These are phyloP conservation scores for Gymnarchus niloticus DNA, from an alignment of 2,113 vertebrate species.

Conservation along the genomic window DNA sequence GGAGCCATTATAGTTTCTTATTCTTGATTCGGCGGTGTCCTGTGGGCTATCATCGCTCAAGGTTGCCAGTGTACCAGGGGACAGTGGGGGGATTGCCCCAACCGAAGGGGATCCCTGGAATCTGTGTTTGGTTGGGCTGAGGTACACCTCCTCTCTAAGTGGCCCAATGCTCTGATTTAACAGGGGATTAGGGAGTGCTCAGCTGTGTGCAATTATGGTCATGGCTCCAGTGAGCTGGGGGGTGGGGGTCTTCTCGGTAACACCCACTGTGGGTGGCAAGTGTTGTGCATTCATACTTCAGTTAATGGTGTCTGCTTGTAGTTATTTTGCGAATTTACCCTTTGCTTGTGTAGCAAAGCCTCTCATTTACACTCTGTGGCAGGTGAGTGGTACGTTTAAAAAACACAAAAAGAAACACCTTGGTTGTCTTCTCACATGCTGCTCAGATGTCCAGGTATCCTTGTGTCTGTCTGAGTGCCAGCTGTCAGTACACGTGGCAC, in stretches of 20 bases:
- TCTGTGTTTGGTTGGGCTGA: slow-evolving; percentile 46
- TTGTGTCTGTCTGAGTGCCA: not conserved
- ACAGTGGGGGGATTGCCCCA: too few species aligned
- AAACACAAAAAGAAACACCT: too few species aligned
- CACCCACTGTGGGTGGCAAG: slow-evolving; percentile 48
- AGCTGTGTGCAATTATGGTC: slow-evolving; percentile 44
- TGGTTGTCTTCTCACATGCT: not conserved
- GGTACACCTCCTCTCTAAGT: slow-evolving; percentile 39
- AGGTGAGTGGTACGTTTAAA: not conserved
- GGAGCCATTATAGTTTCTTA: too few species aligned
- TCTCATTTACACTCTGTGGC: not conserved
- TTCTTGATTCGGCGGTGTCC: too few species aligned
- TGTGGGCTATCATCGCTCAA: too few species aligned
- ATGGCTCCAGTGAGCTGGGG: slow-evolving; percentile 27
- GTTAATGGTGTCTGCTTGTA: slow-evolving; percentile 55
- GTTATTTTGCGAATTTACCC: slow-evolving; percentile 60
- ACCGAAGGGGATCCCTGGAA: slow-evolving; percentile 10
- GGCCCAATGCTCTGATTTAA: slow-evolving; percentile 45
- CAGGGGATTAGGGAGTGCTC: slow-evolving; percentile 51
- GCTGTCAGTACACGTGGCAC: not conserved
- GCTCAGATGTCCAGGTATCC: not conserved
- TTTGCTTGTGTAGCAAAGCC: slow-evolving; percentile 26
- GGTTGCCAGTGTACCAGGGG: too few species aligned
- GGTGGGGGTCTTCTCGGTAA: not conserved
- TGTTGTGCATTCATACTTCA: slow-evolving; percentile 55